Conservation (phyloP, 2,888 invertebrate genomes). For the Cecidostiba fungosa region DNA sequence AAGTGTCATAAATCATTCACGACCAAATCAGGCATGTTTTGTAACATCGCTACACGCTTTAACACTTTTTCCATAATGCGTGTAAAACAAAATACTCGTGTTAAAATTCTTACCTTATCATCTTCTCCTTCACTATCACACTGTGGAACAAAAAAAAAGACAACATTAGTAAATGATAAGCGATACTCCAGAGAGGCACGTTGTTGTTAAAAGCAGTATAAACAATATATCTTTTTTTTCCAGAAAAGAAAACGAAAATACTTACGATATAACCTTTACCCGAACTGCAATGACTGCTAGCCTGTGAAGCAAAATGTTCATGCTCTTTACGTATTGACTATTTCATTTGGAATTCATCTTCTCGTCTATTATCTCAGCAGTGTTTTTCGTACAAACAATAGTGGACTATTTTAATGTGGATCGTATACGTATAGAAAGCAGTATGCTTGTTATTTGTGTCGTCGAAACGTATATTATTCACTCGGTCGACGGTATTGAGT, state of each 20-base stretch:
- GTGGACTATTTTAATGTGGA: background rate
- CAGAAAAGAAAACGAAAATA: constrained; percentile 77
- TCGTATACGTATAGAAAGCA: constrained; percentile 18
- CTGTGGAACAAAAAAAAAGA: constrained; percentile 85
- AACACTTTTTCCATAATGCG: background rate
- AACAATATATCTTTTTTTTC: constrained; percentile 25
- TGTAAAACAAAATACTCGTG: background rate
- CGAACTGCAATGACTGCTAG: constrained; percentile 95
- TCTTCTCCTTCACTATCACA: constrained; percentile 97
- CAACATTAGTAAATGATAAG: constrained; percentile 63
- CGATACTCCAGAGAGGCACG: background rate
- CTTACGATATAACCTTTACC: constrained; percentile 97
- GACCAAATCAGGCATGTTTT: background rate
- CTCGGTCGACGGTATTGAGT: constrained; percentile 19
- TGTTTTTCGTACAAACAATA: constrained; percentile 16
- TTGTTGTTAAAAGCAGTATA: background rate
- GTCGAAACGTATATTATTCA: constrained; percentile 20
- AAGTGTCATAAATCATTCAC: constrained; percentile 45
- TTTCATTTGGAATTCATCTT: constrained; percentile 42
- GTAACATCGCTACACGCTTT: background rate
- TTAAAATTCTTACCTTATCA: constrained; percentile 88
- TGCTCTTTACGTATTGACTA: constrained; percentile 62
- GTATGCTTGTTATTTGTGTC: constrained; percentile 34
- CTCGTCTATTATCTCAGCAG: constrained; percentile 44
- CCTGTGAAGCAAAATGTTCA: constrained; percentile 83